Evolutionary conservation across 2,113 vertebrate species (phyloP), one percentile per base, ranked within the genome.

Genomic region (Ciconia maguari): DNA sequence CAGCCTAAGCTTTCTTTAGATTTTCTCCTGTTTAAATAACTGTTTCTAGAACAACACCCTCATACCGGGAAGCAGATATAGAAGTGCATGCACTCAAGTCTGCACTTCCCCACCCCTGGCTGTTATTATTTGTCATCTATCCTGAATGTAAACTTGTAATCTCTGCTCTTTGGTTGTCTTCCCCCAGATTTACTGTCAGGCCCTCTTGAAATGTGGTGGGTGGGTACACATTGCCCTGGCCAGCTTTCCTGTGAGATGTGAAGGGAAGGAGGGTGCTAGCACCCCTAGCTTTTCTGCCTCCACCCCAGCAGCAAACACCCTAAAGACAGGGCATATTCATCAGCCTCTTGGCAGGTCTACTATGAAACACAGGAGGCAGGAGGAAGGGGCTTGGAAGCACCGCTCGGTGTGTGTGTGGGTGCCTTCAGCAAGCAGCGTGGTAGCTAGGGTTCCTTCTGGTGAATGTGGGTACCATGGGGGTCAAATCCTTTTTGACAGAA

Each of bases 151-250:
- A 72, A 60, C 20, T 38, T 76, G 16, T 65, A 60, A 52, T 16
- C 51, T 79, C 62, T 84, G 19, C 5, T 41, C 26, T 87, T 84
- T 36, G 4, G 2, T 65, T 51, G 25, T 27, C 58, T 83, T 91
- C 5, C 11, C 6, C 19, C 17, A 29, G 13, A 41, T 60, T 49
- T 26, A 32, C 12, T 24, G 9, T 11, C 1, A 0, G 17, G 21
- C n/a, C n/a, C 20, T 68, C 32, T 51, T n/a, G n/a, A 60, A 57
- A 38, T 1, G 0, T 22, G 20, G 13, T 57, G 13, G 6, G 5
- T 60, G 38, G n/a, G 32, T 49, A 22, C 7, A 4, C 26, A 13
- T 21, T 61, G 32, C 24, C 48, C 76, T 62, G 30, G 13, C 5
- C 29, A 70, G 21, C 26, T 83, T 72, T 77, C 42, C 46, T 61